Base-by-base conservation (phyloP, 2,797 vertebrate species). In the Delichon dasypus region DNA sequence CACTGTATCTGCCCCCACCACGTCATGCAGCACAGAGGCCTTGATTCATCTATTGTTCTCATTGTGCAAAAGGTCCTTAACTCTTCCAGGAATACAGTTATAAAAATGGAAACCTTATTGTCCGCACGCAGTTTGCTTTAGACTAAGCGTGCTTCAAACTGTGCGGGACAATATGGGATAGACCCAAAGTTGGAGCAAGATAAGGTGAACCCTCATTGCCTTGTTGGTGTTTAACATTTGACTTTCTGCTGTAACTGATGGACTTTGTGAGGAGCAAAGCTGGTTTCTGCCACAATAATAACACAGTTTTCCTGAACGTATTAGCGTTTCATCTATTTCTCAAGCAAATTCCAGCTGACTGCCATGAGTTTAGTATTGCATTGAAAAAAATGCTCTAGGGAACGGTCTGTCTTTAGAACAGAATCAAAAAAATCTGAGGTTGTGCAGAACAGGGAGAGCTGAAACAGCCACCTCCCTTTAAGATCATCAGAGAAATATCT, bases 221-320 rank as follows among this genome's bases (percentile, higher is more conserved):
- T 6, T 25, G 30, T 6, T 82, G 76, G n/a, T 32, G 22, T 66
- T 89, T 87, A 83, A 93, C 81, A 27, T 93, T 82, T 95, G 97
- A 97, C 98, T 98, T 98, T 98, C 98, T 98, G 97, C 91, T 96
- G 87, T 97, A 98, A 97, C 96, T 97, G 86, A 89, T 85, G 94
- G 93, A 97, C 94, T 97, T 98, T 97, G 97, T 98, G 98, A 98
- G 36, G 58, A 81, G 53, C 22, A 75, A 72, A 90, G 48, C 8
- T 60, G 36, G 51, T 38, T 78, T 88, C 73, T 88, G 40, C 53
- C 6, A 55, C 36, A 40, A 44, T 25, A 44, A 36, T 0, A 67
- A 27, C 65, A 74, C 77, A 3, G 1, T 68, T 65, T 88, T 51
- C 82, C 65, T 85, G 62, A 89, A 67, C 61, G 77, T 40, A 85